Percentiles rank a stretch among this genome's conserved stretches.
Conservation (phyloP, 1,140 invertebrate species). For the Holotrichia oblita region DNA sequence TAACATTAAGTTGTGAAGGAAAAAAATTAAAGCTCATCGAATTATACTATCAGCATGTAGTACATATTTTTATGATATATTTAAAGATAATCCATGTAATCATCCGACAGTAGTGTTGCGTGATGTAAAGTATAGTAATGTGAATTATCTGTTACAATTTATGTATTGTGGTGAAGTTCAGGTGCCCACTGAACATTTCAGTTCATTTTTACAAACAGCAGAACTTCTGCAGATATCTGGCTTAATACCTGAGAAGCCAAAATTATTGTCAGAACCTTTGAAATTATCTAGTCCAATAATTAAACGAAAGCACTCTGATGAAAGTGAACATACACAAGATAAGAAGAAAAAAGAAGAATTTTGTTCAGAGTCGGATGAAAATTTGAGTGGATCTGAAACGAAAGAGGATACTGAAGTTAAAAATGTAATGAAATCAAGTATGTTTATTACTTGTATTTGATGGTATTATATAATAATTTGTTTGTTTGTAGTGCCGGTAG, state of each 20-base stretch:
- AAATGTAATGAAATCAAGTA: constrained; percentile 6
- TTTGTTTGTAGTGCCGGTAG: constrained; percentile 9
- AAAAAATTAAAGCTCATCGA: constrained; percentile 67
- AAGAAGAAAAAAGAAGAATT: not conserved
- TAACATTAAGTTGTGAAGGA: constrained; percentile 67
- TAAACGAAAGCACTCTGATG: not conserved
- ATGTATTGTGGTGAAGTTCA: constrained; percentile 40
- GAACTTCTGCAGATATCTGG: constrained; percentile 41
- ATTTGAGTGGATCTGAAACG: not conserved
- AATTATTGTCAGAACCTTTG: not conserved
- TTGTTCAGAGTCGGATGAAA: not conserved
- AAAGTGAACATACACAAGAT: not conserved
- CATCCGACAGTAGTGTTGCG: constrained; percentile 33
- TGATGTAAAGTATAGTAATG: constrained; percentile 36
- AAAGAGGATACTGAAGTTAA: constrained; percentile 13
- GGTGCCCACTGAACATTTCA: constrained; percentile 40
- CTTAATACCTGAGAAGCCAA: not conserved
- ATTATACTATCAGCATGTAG: constrained; percentile 68
- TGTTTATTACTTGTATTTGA: not conserved
- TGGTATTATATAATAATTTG: not conserved
- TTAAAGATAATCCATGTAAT: constrained; percentile 39
- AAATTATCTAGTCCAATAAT: not conserved
- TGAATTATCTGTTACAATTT: no score
- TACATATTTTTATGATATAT: constrained; percentile 64
- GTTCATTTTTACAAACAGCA: constrained; percentile 37